Evolutionary conservation across 2,797 vertebrate genomes (phyloP).

Genomic region (Phoebastria nigripes): DNA sequence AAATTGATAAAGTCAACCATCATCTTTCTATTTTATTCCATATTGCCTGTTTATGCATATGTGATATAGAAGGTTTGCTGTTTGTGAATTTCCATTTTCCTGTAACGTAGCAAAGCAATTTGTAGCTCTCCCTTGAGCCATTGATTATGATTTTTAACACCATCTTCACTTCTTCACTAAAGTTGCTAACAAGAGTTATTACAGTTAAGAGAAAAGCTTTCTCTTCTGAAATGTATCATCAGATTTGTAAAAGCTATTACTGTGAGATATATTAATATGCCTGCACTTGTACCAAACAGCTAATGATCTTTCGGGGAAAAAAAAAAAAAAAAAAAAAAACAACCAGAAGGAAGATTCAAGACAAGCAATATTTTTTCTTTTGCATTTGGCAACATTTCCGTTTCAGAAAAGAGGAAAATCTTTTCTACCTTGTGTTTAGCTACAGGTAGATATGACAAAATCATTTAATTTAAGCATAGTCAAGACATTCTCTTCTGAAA

Average conservation of each 20-base stretch:
- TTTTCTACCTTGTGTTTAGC: background rate
- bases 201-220: background rate
- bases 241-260: slow-evolving; percentile 14
- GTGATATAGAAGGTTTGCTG: background rate
- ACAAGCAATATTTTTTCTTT: background rate
- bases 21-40: background rate
- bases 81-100: background rate
- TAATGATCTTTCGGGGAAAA: background rate
- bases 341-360: background rate
- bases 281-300: background rate
- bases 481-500: background rate
- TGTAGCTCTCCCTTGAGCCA: background rate
- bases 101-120: background rate
- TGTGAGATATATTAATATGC: background rate
- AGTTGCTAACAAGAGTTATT: background rate
- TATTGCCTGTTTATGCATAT: background rate
- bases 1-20: background rate
- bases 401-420: background rate
- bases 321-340: background rate
- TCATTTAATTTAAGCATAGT: background rate
- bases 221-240: background rate
- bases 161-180: background rate
- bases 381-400: background rate
- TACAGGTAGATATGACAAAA: background rate
- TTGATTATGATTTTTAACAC: background rate